A percentile compares a stretch with the other conserved stretches of the same genome.
Evolutionary conservation across 1,140 invertebrate species (phyloP).

Genomic region (Polypedilum pembai): DNA sequence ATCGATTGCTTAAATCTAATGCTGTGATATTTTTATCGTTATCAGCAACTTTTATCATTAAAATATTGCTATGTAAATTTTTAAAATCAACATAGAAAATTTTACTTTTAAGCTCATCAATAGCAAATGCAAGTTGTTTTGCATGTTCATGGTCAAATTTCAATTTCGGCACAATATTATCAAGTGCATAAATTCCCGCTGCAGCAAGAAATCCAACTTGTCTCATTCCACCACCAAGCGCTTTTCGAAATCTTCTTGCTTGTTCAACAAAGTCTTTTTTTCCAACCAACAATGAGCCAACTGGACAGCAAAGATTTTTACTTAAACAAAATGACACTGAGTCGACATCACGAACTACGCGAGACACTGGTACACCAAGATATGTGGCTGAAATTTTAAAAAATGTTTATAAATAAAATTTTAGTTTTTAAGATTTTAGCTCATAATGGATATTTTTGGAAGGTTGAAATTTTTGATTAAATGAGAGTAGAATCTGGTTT

Average conservation of each 20-base stretch:
- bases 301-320: constrained; percentile 82
- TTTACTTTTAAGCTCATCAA: constrained; percentile 49
- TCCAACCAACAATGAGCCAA: constrained; percentile 79
- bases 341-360: constrained; percentile 64
- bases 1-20: constrained; percentile 49
- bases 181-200: constrained; percentile 73
- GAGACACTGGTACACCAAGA: constrained; percentile 51
- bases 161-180: constrained; percentile 63
- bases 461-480: too few species aligned
- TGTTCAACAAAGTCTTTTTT: constrained; percentile 64
- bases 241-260: constrained; percentile 70
- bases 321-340: constrained; percentile 76
- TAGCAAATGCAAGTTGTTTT: constrained; percentile 57
- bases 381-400: too few species aligned
- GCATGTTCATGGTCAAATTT: constrained; percentile 67
- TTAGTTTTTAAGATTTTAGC: too few species aligned
- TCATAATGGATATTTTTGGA: too few species aligned
- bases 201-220: constrained; percentile 85
- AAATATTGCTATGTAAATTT: constrained; percentile 68
- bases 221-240: constrained; percentile 85
- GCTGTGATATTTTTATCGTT: constrained; percentile 45
- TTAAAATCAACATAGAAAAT: constrained; percentile 57
- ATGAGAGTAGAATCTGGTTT: too few species aligned
- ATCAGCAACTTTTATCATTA: constrained; percentile 55
- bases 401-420: too few species aligned